phyloP scores from a whole-genome alignment of 2,113 vertebrate species.

The Petrocephalus microphthalmus region DNA sequence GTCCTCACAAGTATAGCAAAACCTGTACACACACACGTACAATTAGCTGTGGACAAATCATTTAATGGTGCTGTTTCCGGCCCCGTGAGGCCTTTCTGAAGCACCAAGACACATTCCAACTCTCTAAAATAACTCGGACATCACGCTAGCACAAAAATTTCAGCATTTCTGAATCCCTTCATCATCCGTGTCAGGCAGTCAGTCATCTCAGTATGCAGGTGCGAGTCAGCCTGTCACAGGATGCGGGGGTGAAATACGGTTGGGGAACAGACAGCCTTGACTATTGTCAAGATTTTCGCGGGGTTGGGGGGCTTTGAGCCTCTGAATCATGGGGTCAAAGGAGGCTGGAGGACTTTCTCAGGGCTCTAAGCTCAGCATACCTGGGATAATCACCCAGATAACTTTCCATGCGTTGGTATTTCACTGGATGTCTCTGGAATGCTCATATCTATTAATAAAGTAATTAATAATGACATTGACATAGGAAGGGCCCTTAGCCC shows the following conservation, averaged over 20 bases:
- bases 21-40: no score
- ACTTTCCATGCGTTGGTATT: not conserved
- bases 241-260: not conserved
- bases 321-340: not conserved
- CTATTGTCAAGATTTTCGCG: not conserved
- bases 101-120: not conserved
- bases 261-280: not conserved
- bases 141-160: slow-evolving; percentile 16
- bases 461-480: not conserved
- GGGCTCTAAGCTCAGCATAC: not conserved
- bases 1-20: no score
- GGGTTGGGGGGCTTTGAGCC: not conserved
- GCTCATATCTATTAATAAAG: not conserved
- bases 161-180: slow-evolving; percentile 12
- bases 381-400: not conserved
- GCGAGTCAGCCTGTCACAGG: not conserved
- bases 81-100: not conserved
- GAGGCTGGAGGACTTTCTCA: not conserved
- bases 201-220: not conserved
- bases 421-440: not conserved
- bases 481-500: not conserved
- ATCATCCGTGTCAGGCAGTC: slow-evolving; percentile 18
- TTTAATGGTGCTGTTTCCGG: not conserved
- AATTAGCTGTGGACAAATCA: not conserved
- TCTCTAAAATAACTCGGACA: slow-evolving; percentile 18